Base-by-base conservation (phyloP, 2,888 invertebrate genomes). In the Seira musarum region DNA sequence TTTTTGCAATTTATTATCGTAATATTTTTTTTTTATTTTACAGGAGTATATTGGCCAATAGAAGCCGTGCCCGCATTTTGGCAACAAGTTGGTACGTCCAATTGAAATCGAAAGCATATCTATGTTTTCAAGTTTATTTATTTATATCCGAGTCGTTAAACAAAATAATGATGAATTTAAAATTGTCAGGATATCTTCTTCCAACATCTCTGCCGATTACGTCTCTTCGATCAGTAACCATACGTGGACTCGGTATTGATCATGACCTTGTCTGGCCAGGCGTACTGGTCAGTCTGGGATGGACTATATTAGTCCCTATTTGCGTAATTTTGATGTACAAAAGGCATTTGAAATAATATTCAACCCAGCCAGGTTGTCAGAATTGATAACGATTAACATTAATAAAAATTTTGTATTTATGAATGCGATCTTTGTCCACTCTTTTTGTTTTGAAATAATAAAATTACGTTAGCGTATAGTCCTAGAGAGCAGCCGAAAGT, bases 241-340 rank as follows among this genome's bases (percentile, higher is more conserved):
- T 49, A 5, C 64, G 72, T 21, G 72, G 96, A 0, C 93, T 93
- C 90, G 88, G 91, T 0, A 89, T 96, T 49, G 89, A 90, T 0
- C 91, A 95, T 78, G 90, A 91, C 0, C 90, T 93, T 19, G 95
- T 96, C 10, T 93, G 93, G 88, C 90, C 90, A 72, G 96, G 96
- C 0, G 93, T 95, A 87, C 88, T 94, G 0, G 91, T 94, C 0
- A 91, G 92, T 25, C 10, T 91, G 0, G 90, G 89, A 0, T 95
- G 95, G 95, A 93, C 92, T 22, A 82, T 89, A 0, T 67, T 73
- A 19, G 69, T 85, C n/a, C 64, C 49, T n/a, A 24, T 68, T 68
- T 13, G 49, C 15, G 46, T 49, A 13, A 15, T 53, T 1, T 24
- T 68, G 2, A 13, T 5, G 1, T 68, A 30, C 24, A 66, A 35